Base-by-base conservation (phyloP, 2,113 vertebrate genomes). In the Tenebrosternarchus preto region DNA sequence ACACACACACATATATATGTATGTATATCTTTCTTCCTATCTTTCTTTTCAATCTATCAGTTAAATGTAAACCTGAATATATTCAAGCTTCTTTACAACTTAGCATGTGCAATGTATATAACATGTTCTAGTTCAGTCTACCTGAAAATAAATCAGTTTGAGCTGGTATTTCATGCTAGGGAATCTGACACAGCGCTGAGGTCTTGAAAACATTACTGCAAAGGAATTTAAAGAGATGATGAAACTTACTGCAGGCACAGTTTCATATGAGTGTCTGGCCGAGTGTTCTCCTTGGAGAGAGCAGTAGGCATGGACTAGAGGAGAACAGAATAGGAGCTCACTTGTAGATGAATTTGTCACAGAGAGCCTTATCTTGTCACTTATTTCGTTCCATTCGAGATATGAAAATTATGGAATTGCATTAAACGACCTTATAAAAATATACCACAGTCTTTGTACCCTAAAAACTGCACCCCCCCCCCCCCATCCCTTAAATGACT, bases 401-500 rank as follows among this genome's bases (percentile, higher is more conserved):
- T 76, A 80, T 72, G 50, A 68, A 76, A 83, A 77, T 73, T 66
- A 76, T 57, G 27, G 59, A 76, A 74, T 74, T 55, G 78, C 69
- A 73, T 78, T 78, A 76, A 78, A 69, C 77, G 69, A 81, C 67
- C 57, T 24, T 19, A 24, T 78, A 74, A 81, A 81, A 57, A 73
- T 69, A 53, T 72, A 74, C 61, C 46, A 72, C 71, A 61, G 64
- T 33, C 73, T 73, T 66, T 50, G 70, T 70, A 46, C 43, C 60
- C 68, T 22, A 50, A 73, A 73, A 77, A 77, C 80, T 84, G 69
- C 60, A 59, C 80, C 29, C 31, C 56, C 12, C 33, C 33, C 33
- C 6, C n/a, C 33, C 33, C 33, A 4, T 6, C 33, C 33, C 15
- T 29, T 55, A 81, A 78, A 78, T 19, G 56, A 17, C 79, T 74